Evolutionary conservation across 2,888 invertebrate species (phyloP), one percentile per base, ranked within the genome.

Genomic region (Danaus chrysippus): DNA sequence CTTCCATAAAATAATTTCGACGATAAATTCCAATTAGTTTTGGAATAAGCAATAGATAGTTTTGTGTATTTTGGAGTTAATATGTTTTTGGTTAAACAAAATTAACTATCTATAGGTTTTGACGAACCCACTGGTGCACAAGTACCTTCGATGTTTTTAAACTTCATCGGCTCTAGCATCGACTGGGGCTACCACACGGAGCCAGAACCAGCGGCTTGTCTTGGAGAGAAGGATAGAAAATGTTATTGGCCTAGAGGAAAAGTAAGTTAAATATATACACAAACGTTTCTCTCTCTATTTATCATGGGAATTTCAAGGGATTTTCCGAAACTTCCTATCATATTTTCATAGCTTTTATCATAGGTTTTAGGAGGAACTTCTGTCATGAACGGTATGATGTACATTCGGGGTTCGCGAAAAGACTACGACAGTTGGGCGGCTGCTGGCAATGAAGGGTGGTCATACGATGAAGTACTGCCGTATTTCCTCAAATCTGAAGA

Each of bases 321-420:
- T 10, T 17, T 49, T n/a, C 15, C 15, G 13, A 3, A 23, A 34
- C 3, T 34, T 0, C 6, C 23, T 34, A 8, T 34, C 23, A 34
- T 34, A 34, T 34, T 34, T 34, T 34, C 23, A 9, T 13, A 44
- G 34, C 17, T 56, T n/a, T 10, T 5, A 11, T 54, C 66, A 11
- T 78, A 95, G 95, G 96, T 96, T 0, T 85, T 97, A 10, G 98
- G 98, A 8, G 98, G 98, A 0, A 97, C 97, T 0, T 97, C 97
- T 13, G 96, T 97, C 0, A 93, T 98, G 91, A 98, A 98, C 83
- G 98, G 98, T 19, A 98, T 98, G 98, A 97, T 96, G 94, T 98
- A 98, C 84, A 96, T 98, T 70, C 92, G 98, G 34, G 98, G 98
- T 0, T 94, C 97, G 62, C 93, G 95, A 23, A 93, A 93, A 65